Evolutionary conservation across 2,888 invertebrate genomes (phyloP), one percentile per base, ranked within the genome.

Genomic region (Brachynemurus nebulosus): DNA sequence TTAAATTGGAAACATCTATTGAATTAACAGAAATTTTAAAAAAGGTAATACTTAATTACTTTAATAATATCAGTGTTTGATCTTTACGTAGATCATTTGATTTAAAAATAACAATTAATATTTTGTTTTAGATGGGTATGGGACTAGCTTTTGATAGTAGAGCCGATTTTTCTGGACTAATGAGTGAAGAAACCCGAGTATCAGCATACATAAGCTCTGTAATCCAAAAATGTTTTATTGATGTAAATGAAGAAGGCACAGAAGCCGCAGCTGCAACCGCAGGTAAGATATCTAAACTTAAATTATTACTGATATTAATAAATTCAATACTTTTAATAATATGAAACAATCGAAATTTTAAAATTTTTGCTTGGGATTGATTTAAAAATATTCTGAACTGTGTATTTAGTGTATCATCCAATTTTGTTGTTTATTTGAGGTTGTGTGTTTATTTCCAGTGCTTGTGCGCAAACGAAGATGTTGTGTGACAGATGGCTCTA

Each of bases 1-100:
- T 90, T 61, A 83, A 79, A 61, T 74, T 88, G 38, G 86, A 89
- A 62, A 75, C 74, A 8, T 73, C 74, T 47, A 71, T 83, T n/a
- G 68, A 82, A 48, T 65, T 89, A 34, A 68, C 68, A 9, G 62
- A 67, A 0, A 55, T 75, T n/a, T 61, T 89, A 38, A 60, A 66
- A n/a, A 70, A 79, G 68, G 86, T 88, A 65, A 62, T 56, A 55
- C 23, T 12, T n/a, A 8, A 34, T 6, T 11, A 7, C n/a, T 5
- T 34, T 8, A 25, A n/a, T n/a, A n/a, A n/a, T n/a, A n/a, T n/a
- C n/a, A n/a, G n/a, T n/a, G n/a, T n/a, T n/a, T n/a, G n/a, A n/a
- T n/a, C n/a, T n/a, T n/a, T n/a, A n/a, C n/a, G n/a, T n/a, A n/a
- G n/a, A n/a, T n/a, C n/a, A n/a, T 6, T 6, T 7, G 6, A 14